Evolutionary conservation across 2,888 invertebrate species (phyloP), one percentile per base, ranked within the genome.

Genomic region (Drosophila setosimentum): DNA sequence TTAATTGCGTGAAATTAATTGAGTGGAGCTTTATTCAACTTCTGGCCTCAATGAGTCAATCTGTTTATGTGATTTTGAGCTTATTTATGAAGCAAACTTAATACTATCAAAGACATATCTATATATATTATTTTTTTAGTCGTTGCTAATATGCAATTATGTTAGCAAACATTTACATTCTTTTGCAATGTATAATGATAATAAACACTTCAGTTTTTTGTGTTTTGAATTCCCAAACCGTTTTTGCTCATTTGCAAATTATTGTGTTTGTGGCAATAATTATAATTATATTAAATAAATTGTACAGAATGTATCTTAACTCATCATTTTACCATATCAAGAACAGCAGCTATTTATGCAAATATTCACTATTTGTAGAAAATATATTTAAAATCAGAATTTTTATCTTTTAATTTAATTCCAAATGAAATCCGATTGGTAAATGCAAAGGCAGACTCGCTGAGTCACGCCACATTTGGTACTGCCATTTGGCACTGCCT

Each of bases 391-490:
- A 10, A 54, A 24, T 18, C 33, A 18, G 11, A 32, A 24, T 32
- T 45, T 45, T 8, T 53, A 35, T 53, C 27, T 58, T 48, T 53
- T 58, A 61, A 76, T 51, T 61, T 2, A 62, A 55, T 35, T 69
- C 37, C 50, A 57, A 60, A 76, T 33, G 27, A 24, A 54, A 59
- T 59, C 32, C 7, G 18, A 21, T 45, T 45, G 24, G 27, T 27
- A 57, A 67, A 51, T 55, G 24, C 5, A 11, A 40, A 48, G 10
- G 27, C 27, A 11, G n/a, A 29, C 37, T 49, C 7, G 27, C 37
- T n/a, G 27, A 59, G 40, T 24, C 48, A 53, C 51, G 42, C 50
- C 33, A 24, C n/a, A 37, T 50, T 50, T n/a, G 24, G 27, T 21
- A n/a, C n/a, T n/a, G n/a, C n/a, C n/a, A n/a, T n/a, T n/a, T n/a